Base-by-base conservation (phyloP, 2,888 invertebrate species). In the Polylopha cassiicola region DNA sequence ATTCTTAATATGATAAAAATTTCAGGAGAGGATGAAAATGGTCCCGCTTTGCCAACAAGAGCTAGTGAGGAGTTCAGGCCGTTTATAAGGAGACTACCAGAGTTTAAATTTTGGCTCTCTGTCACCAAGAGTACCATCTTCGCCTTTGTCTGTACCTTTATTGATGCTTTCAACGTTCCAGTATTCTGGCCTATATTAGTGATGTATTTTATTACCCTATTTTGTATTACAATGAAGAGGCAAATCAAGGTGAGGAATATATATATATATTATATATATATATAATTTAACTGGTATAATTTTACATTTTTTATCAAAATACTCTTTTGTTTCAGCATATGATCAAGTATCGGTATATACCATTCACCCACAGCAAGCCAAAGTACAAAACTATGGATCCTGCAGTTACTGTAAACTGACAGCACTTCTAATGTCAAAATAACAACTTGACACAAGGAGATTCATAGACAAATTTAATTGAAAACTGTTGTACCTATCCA, bases 141-240 rank as follows among this genome's bases (percentile, higher is more conserved):
- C 58, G 97, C 94, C 24, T 89, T 95, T 67, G 82, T 91, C 54
- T 98, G 97, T 86, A 99, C 99, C 44, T 95, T 98, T 81, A 98
- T 99, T 75, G 97, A 99, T 66, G 93, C 94, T 61, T 97, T 99
- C 82, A 98, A 99, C 88, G 94, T 99, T 77, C 99, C 99, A 70
- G 99, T 99, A 63, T 99, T 99, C 86, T 99, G 99, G 99, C 99
- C 99, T 44, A 99, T 99, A 65, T 89, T 99, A 74, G 98, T 99
- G 64, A 96, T 99, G 95, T 99, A 99, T 87, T 99, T 99, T 86
- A 95, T 99, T 71, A 97, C 98, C 42, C 87, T 99, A 56, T 96
- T 99, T 86, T 95, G 96, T 84, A 95, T 99, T 71, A 99, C 99
- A 42, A 99, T 99, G 99, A 99, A 99, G 87, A 91, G 98, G 67